Evolutionary conservation across 2,888 invertebrate species (phyloP).

Genomic region (Ophion obscuratus): DNA sequence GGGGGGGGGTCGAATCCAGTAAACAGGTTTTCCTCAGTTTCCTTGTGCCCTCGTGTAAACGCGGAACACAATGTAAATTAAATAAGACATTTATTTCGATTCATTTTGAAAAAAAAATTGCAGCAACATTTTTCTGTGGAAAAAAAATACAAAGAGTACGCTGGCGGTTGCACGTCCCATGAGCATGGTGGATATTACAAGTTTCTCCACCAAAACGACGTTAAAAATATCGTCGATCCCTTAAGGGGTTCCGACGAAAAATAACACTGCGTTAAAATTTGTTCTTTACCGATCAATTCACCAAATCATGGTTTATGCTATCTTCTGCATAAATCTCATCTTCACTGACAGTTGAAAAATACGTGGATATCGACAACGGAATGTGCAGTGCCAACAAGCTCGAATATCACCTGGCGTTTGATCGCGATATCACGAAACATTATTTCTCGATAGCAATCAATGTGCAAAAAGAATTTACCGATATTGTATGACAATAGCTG

Average conservation of each 20-base stretch:
- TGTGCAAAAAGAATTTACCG: slow-evolving; percentile 61
- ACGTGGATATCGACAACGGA: not conserved
- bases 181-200: slow-evolving; percentile 56
- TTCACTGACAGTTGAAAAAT: not conserved
- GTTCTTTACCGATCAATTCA: no score
- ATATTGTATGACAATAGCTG: slow-evolving; percentile 58
- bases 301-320: not conserved
- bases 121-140: not conserved
- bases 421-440: slow-evolving; percentile 35
- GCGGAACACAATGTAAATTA: not conserved
- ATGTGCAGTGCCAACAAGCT: not conserved
- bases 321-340: not conserved
- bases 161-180: slow-evolving; percentile 57
- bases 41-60: not conserved
- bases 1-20: not conserved
- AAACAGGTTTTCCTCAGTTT: not conserved
- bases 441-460: slow-evolving; percentile 9
- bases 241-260: slow-evolving; percentile 36
- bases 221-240: slow-evolving; percentile 60
- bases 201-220: slow-evolving; percentile 59
- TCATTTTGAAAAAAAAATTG: not conserved
- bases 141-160: slow-evolving; percentile 29
- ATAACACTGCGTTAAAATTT: not conserved
- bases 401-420: slow-evolving; percentile 53
- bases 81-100: not conserved